phyloP scores from a whole-genome alignment of 2,113 vertebrate species.

The Polyodon spathula region DNA sequence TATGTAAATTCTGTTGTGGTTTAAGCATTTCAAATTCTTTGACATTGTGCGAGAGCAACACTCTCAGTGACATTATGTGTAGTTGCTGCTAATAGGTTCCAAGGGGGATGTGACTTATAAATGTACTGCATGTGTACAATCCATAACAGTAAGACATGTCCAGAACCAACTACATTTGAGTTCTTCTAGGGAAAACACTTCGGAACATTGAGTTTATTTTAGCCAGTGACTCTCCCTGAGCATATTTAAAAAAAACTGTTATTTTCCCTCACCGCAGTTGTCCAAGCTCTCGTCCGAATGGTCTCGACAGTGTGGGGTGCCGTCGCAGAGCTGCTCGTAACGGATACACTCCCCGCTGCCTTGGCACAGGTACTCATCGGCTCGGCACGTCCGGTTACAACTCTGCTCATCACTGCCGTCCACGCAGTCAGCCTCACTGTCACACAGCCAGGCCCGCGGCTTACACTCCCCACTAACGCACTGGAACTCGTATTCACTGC shows the following conservation, averaged over 20 bases:
- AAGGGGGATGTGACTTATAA: no score
- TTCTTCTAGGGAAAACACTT: no score
- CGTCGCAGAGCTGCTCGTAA: constrained; percentile 60
- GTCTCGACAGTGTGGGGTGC: constrained; percentile 47
- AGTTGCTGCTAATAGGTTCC: no score
- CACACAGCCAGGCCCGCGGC: constrained; percentile 74
- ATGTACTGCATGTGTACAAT: no score
- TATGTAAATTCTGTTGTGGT: no score
- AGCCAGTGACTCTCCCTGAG: neutral
- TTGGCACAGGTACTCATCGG: constrained; percentile 46
- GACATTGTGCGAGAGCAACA: no score
- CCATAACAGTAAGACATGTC: no score
- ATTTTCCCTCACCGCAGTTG: constrained; percentile 50
- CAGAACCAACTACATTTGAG: no score
- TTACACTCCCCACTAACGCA: constrained; percentile 64
- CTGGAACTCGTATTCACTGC: constrained; percentile 57
- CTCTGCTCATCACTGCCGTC: constrained; percentile 65
- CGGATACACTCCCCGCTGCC: constrained; percentile 56
- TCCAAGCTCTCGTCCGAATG: constrained; percentile 56
- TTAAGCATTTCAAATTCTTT: no score
- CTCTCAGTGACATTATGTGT: no score
- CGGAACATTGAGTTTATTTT: neutral
- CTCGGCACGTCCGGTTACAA: constrained; percentile 41
- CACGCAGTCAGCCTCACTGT: constrained; percentile 71
- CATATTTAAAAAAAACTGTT: neutral